A percentile compares a stretch with the other conserved stretches of the same genome.
These are phyloP conservation scores for Drosophila ironensis DNA, from an alignment of 1,140 invertebrate genomes.

Conservation along the genomic window DNA sequence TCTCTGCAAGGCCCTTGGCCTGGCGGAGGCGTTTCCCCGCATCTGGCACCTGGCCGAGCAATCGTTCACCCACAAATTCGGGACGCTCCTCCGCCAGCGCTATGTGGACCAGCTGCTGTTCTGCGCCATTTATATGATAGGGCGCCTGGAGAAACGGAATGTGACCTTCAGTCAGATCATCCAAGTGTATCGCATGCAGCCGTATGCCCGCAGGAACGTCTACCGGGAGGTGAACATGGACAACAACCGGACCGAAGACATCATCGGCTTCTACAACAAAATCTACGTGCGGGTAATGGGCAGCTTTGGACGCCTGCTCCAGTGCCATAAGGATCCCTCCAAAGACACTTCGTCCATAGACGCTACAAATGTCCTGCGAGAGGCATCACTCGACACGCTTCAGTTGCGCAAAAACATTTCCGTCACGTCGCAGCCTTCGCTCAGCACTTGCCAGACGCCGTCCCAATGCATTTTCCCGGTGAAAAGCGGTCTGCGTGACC, in stretches of 20 bases:
- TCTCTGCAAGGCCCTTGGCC: conserved; percentile 90
- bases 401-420: conserved; percentile 13
- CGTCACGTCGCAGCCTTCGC: conserved; percentile 9
- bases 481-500: not conserved
- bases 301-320: conserved; percentile 11
- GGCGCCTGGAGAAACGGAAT: conserved; percentile 86
- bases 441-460: not conserved
- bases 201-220: conserved; percentile 93
- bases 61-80: conserved; percentile 88
- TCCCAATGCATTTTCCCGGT: conserved; percentile 1
- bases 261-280: conserved; percentile 58
- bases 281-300: conserved; percentile 39
- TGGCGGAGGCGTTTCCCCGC: conserved; percentile 89
- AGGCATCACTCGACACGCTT: not conserved
- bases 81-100: conserved; percentile 87
- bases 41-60: conserved; percentile 98
- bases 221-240: conserved; percentile 92
- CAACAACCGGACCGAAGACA: conserved; percentile 24
- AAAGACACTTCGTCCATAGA: not conserved
- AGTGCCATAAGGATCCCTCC: conserved; percentile 3
- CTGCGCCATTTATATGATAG: conserved; percentile 97
- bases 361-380: not conserved
- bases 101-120: conserved; percentile 98
- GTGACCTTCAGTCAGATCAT: conserved; percentile 94
- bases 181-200: conserved; percentile 93